Percentiles rank a stretch among this genome's conserved stretches.
These are phyloP conservation scores for Phymastichus coffea DNA, from an alignment of 1,140 invertebrate genomes.

Conservation along the genomic window DNA sequence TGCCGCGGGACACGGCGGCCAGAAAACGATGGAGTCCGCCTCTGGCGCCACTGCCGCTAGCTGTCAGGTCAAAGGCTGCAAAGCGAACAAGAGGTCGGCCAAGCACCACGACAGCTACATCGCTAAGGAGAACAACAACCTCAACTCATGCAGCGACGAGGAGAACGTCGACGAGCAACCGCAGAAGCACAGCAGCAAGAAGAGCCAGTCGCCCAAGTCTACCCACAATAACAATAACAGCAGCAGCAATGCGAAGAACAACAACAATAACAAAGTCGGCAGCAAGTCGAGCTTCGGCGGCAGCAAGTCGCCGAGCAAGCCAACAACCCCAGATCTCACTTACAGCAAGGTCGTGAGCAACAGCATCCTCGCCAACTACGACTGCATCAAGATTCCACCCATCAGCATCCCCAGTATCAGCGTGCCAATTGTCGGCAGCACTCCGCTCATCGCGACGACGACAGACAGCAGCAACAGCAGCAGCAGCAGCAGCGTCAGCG, in stretches of 20 bases:
- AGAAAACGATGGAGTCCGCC: constrained; percentile 52
- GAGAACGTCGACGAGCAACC: constrained; percentile 9
- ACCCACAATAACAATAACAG: background rate
- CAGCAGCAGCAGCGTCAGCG: constrained; percentile 15
- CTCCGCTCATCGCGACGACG: background rate
- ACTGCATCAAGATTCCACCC: background rate
- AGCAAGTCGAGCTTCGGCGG: background rate
- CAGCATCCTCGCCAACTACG: background rate
- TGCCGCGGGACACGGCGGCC: constrained; percentile 50
- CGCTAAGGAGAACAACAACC: constrained; percentile 6
- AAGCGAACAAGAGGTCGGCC: constrained; percentile 15
- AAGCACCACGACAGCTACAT: background rate
- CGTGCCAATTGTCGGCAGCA: background rate
- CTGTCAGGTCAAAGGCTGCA: constrained; percentile 42
- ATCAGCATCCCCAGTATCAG: background rate
- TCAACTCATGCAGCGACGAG: constrained; percentile 3
- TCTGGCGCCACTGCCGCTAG: no score
- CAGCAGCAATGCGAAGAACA: background rate
- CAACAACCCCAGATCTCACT: background rate
- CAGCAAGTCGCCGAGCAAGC: background rate
- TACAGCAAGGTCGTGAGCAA: constrained; percentile 16
- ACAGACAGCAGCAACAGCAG: constrained; percentile 7
- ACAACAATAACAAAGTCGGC: background rate
- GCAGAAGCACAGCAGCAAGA: no score
- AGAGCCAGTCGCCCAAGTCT: background rate